Base-by-base conservation (phyloP, 2,888 invertebrate species). In the Calameuta filiformis region DNA sequence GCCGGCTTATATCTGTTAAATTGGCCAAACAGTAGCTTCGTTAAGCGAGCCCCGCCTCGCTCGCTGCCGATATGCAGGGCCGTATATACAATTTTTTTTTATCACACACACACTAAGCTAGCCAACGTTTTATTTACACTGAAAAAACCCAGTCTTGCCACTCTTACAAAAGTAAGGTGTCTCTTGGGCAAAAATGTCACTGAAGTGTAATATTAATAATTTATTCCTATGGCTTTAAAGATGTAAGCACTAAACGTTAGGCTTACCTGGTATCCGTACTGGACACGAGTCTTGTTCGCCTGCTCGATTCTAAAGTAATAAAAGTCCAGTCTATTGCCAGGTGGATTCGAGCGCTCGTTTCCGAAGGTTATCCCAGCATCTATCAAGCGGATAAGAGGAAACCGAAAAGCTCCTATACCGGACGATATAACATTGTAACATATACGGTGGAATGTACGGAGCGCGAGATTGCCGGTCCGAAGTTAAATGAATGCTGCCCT, bases 401-500 rank as follows among this genome's bases (percentile, higher is more conserved):
- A 56, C 56, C 56, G 9, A 56, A 56, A 56, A 23, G 56, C 56
- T 56, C 23, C 56, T 56, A 23, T 56, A 3, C 23, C 56, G 56
- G 9, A 56, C 56, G 23, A 56, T 56, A 56, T 56, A 56, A 56
- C 56, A 23, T 23, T 56, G 23, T 23, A 56, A 6, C 23, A 15
- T 15, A 15, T 1, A 23, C 23, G 23, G 56, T 56, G 56, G 56
- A 56, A 56, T 56, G 56, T 56, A 56, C 56, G 23, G 56, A 56
- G 56, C 56, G 56, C 23, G 23, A 56, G 56, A 56, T 56, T 56
- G 71, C 71, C 71, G 71, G 33, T 78, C 80, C 35, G 74, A 79
- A 83, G 85, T 85, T 85, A 85, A 86, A 86, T 81, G 84, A 85
- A 84, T 85, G 79, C 85, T 79, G 83, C 79, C 85, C 84, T 87